Percentiles rank a stretch among this genome's conserved stretches.
Evolutionary conservation across 2,113 vertebrate genomes (phyloP).

Genomic region (Progne subis): DNA sequence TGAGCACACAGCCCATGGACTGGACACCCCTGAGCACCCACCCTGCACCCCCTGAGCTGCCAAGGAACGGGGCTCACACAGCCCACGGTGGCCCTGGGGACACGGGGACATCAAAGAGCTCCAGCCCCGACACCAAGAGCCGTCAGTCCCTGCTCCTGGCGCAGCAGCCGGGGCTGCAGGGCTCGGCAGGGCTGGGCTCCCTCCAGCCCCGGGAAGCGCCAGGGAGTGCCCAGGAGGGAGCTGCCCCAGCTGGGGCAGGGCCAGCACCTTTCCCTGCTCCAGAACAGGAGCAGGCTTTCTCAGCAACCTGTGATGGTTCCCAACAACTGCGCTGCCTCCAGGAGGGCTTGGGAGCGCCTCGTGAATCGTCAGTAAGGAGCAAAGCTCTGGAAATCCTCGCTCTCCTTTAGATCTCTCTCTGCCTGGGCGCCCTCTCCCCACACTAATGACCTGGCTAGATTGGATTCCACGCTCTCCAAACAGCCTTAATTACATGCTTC

Average conservation of each 20-base stretch:
- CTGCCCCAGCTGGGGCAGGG: not conserved
- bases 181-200: not conserved
- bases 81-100: not conserved
- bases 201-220: accelerated
- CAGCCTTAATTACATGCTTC: constrained; percentile 56
- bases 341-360: not conserved
- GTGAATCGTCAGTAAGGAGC: not conserved
- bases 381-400: not conserved
- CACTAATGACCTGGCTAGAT: constrained; percentile 2
- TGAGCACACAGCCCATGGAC: not conserved
- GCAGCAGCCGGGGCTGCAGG: not conserved
- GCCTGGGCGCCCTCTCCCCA: not conserved
- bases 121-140: not conserved
- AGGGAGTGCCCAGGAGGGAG: not conserved
- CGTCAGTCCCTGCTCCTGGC: not conserved
- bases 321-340: not conserved
- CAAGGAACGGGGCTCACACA: accelerated
- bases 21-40: not conserved
- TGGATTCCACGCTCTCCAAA: constrained; percentile 42
- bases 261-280: accelerated
- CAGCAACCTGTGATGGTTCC: too few species aligned
- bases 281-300: accelerated
- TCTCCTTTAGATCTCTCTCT: not conserved
- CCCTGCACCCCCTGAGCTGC: not conserved
- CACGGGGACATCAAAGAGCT: not conserved